Base-by-base conservation (phyloP, 2,113 vertebrate species). In the Pavo muticus region DNA sequence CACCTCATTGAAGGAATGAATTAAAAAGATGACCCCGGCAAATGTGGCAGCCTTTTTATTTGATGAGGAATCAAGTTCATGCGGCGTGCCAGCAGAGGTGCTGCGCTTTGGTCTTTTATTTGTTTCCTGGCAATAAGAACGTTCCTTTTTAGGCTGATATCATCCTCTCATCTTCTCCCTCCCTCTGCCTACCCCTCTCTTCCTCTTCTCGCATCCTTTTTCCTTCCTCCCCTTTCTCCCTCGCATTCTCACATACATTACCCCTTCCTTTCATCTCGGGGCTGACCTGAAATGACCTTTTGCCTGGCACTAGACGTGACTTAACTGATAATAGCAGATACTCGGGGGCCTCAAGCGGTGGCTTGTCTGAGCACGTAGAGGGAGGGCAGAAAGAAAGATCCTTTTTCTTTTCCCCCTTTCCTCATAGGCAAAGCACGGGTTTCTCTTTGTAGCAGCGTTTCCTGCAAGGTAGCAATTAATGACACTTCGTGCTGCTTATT, bases 231-330 rank as follows among this genome's bases (percentile, higher is more conserved):
- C n/a, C 70, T 90, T 93, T 90, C 64, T 12, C 70, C 84, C 70
- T 89, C 90, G 96, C 94, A 97, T 97, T 97, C 97, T 97, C 96
- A 95, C 97, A 97, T 97, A 96, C 96, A 96, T 97, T 96, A 97
- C 95, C 95, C 96, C 21, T 94, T 96, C 96, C 97, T 98, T 98
- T 98, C 96, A 97, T 98, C 97, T 98, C 96, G 35, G 92, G 92
- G 81, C 90, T 98, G 98, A 98, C 98, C 98, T 96, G 96, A 96
- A 97, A 97, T 97, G 98, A 98, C 98, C 98, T 98, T 98, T 98
- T 96, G 95, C 97, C 97, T 97, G 97, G 97, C 97, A 97, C 92
- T 92, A 97, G 96, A 98, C 97, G 98, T 98, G 98, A 98, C 97
- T 97, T 97, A 97, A 98, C 97, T 98, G 97, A 98, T 98, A 98